phyloP scores from a whole-genome alignment of 1,140 invertebrate genomes.

The Venustaconcha ellipsiformis region DNA sequence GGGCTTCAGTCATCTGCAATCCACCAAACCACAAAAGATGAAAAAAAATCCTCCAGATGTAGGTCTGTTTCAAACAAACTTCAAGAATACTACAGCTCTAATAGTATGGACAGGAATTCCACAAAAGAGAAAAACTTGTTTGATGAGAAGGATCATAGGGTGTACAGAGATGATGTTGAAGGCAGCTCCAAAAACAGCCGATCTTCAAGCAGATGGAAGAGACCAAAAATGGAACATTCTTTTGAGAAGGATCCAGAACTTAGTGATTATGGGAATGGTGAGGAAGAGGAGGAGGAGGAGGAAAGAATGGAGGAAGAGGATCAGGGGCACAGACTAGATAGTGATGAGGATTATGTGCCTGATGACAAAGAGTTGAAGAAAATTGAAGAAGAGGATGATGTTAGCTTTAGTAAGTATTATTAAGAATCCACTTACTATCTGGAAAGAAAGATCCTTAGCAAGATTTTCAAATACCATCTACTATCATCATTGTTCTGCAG shows the following conservation, averaged over 20 bases:
- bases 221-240: constrained; percentile 24
- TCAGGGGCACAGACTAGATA: constrained; percentile 14
- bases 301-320: constrained; percentile 17
- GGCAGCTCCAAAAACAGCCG: constrained; percentile 15
- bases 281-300: constrained; percentile 37
- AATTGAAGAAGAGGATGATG: constrained; percentile 17
- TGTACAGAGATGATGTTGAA: constrained; percentile 37
- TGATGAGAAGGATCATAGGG: constrained; percentile 46
- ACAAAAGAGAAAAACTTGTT: constrained; percentile 35
- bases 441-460: background rate
- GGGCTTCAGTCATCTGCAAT: background rate
- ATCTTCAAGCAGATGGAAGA: constrained; percentile 21
- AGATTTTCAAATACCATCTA: no score
- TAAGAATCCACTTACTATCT: background rate
- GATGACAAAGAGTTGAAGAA: constrained; percentile 18
- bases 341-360: constrained; percentile 34
- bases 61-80: constrained; percentile 6
- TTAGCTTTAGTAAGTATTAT: background rate
- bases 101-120: constrained; percentile 1
- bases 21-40: constrained; percentile 7
- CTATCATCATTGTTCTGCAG: no score
- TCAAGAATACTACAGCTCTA: constrained; percentile 3
- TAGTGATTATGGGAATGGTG: constrained; percentile 42
- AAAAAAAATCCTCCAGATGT: constrained; percentile 7
- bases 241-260: constrained; percentile 36